These are phyloP conservation scores for Gymnorhina tibicen DNA, from an alignment of 2,113 vertebrate genomes.

Conservation along the genomic window DNA sequence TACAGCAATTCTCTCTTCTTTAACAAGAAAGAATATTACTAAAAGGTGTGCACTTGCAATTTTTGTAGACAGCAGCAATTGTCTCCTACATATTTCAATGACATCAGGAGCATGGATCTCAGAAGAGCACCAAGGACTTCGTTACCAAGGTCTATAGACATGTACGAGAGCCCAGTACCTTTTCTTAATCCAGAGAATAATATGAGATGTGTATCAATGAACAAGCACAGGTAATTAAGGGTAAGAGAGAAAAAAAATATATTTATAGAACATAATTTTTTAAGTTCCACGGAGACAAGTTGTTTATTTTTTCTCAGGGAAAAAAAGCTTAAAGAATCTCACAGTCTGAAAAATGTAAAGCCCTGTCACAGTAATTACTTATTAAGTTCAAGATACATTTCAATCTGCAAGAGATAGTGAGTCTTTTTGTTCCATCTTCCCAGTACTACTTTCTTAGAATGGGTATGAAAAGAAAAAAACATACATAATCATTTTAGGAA, in stretches of 20 bases:
- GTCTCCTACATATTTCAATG: not conserved
- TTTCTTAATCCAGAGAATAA: not conserved
- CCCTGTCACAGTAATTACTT: not conserved
- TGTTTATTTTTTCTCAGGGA: not conserved
- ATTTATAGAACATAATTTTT: not conserved
- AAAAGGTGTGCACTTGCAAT: not conserved
- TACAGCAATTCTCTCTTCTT: not conserved
- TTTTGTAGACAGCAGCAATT: not conserved
- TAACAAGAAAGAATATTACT: not conserved
- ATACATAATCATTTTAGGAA: not conserved
- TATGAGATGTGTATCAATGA: not conserved
- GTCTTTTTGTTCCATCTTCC: not conserved
- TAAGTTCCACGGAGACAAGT: not conserved
- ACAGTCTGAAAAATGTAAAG: not conserved
- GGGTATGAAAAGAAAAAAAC: not conserved
- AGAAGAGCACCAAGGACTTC: not conserved
- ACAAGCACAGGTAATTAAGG: not conserved
- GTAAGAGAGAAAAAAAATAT: not conserved
- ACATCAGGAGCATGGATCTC: not conserved
- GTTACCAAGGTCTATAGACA: not conserved
- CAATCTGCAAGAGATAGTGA: not conserved
- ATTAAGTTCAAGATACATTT: conserved; percentile 2
- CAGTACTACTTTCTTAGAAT: not conserved
- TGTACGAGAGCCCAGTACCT: not conserved
- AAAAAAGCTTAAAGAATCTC: not conserved